Base-by-base conservation (phyloP, 2,797 vertebrate genomes). In the Acrocephalus scirpaceus region DNA sequence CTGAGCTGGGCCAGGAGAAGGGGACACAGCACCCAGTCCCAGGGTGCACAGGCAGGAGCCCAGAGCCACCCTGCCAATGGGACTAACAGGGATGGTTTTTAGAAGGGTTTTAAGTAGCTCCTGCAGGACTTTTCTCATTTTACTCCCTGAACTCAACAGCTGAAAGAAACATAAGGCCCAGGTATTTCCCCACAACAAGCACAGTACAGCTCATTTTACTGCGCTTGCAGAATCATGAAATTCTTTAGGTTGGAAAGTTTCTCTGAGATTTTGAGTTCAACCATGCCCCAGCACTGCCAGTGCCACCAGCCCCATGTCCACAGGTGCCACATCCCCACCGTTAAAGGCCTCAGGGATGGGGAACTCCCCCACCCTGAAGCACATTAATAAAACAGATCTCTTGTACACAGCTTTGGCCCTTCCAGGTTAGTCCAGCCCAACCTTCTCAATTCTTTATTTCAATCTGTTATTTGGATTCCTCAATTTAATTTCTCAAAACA, bases 91-190 rank as follows among this genome's bases (percentile, higher is more conserved):
- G 36, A 2, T 44, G n/a, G 11, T 2, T 42, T 57, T 26, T 4
- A 4, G 14, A 21, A 8, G 11, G 18, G 2, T 27, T 42, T n/a
- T 15, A n/a, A 60, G 88, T 12, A 26, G 58, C 16, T 86, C 56
- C 25, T 1, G 10, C 40, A 75, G 73, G 76, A 77, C 13, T 20
- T 36, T 38, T 42, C 79, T 69, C 38, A 3, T 26, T 73, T 30
- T 34, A 10, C 57, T 38, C 11, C 5, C 29, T 20, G 23, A 48
- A 47, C 48, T 26, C 69, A 34, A 61, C 67, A 50, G 53, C 51
- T 13, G 54, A 32, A 30, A 32, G n/a, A 14, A 44, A 40, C 4
- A 5, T 0, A 11, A 1, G 16, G 44, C 16, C 9, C 10, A 2
- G 40, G 0, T 14, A 23, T 29, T 45, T 50, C 38, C 29, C 26